Conservation (phyloP, 2,113 vertebrate genomes). For the Montifringilla adamsi region DNA sequence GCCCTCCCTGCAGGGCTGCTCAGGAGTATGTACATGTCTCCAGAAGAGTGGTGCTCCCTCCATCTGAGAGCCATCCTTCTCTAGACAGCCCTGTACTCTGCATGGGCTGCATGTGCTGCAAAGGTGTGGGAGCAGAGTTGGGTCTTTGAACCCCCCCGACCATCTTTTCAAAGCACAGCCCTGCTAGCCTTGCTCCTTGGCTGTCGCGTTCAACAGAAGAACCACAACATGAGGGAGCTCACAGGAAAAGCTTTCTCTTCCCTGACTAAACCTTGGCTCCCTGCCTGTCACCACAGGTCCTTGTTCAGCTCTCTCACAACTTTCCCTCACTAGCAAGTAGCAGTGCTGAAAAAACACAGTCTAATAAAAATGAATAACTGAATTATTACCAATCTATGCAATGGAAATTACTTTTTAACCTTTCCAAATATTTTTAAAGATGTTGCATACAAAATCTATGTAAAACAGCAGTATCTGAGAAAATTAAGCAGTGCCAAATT, state of each 20-base stretch:
- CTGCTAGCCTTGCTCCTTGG: not conserved
- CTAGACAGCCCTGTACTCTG: not conserved
- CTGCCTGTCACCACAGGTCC: not conserved
- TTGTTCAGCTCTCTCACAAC: not conserved
- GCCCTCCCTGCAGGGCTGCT: not conserved
- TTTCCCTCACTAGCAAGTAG: not conserved
- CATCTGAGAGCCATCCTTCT: not conserved
- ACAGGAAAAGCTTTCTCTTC: not conserved
- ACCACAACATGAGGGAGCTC: not conserved
- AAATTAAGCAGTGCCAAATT: not conserved
- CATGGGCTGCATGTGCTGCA: fast-evolving
- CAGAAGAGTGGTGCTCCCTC: not conserved
- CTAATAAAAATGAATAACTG: not conserved
- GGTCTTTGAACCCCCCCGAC: not conserved
- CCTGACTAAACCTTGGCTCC: not conserved
- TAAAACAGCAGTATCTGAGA: not conserved
- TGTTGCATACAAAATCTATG: not conserved
- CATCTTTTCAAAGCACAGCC: not conserved
- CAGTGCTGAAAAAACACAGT: not conserved
- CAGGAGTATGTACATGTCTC: fast-evolving
- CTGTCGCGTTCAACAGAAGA: fast-evolving
- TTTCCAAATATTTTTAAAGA: not conserved
- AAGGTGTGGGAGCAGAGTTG: not conserved
- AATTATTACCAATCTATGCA: not conserved
- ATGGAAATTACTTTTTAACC: not conserved